Base-by-base conservation (phyloP, 2,113 vertebrate genomes). In the Microtus pennsylvanicus region DNA sequence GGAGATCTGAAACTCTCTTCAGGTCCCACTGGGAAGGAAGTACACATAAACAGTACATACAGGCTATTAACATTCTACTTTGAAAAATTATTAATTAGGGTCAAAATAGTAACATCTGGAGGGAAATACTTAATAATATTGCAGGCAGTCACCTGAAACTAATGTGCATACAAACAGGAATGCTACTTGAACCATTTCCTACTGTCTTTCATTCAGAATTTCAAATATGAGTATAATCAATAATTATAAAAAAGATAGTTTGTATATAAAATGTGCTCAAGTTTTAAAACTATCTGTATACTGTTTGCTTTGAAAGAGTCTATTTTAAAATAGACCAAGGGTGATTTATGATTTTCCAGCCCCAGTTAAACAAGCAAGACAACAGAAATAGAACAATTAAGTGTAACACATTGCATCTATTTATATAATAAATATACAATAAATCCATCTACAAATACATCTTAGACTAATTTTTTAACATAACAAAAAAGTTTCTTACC, bases 401-500 rank as follows among this genome's bases (percentile, higher is more conserved):
- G 30, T 33, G 26, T 0, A 61, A 42, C 30, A 83, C 67, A 89
- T 63, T 55, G 90, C 35, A 74, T 82, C 4, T 50, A 38, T 42
- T 61, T 87, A 69, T 10, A 52, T 52, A 52, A 52, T 52, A 52
- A 52, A 13, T 52, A 52, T 52, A 52, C 12, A 52, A 13, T 52
- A 52, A 78, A 61, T 17, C 63, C 42, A 96, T 61, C n/a, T 52
- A 91, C 55, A 82, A n/a, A 92, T 35, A 74, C 1, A 58, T 74
- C 35, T 89, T 65, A 85, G 80, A 3, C 35, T 33, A 93, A 58
- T 58, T 1, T 65, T 81, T 83, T 87, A 63, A 94, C 7, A 72
- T 77, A 74, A 89, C 8, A 72, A 95, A 75, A 2, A n/a, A 47
- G n/a, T 77, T 12, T 93, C 99, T 98, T 97, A 99, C 99, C 99